Base-by-base conservation (phyloP, 2,888 invertebrate species). In the Choreutis nemorana region DNA sequence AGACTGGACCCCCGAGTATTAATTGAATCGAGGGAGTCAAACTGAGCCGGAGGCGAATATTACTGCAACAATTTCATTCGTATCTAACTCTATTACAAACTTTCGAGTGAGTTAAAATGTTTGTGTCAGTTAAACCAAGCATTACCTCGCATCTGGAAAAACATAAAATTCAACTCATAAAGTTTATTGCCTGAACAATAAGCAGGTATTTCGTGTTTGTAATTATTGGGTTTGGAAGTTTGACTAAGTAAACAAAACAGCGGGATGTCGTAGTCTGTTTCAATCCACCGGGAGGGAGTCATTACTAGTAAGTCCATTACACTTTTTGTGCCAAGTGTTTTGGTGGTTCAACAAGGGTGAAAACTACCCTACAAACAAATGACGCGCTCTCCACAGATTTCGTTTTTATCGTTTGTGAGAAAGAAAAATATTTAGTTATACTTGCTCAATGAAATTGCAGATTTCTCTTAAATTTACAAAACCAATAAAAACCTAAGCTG, bases 261-360 rank as follows among this genome's bases (percentile, higher is more conserved):
- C 65, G 56, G 67, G 63, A 50, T 37, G 48, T 45, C 56, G 49
- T 62, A 59, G 64, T 62, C 62, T 57, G 53, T 65, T 54, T 50
- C 50, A 50, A 46, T 48, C 55, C 51, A 54, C 48, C 51, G 57
- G 57, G 57, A 60, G 68, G 73, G 73, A 72, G 72, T 75, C 71
- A 75, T 77, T 75, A 73, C 72, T 54, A 54, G n/a, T n/a, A 68
- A 71, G 70, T 65, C 71, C 70, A 77, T 75, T 73, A 77, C 73
- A 70, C 66, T 77, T 77, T 75, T 77, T 77, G 73, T 66, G 72
- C 73, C 72, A 71, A 77, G 73, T 75, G 77, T 75, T 77, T 71
- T 68, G 68, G 61, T 61, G 67, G 71, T 73, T 65, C 52, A 70
- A 77, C 75, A 75, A 77, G 77, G 77, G 77, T 75, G 75, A 63